phyloP scores from a whole-genome alignment of 2,797 vertebrate species.

The Holocentrus rufus region DNA sequence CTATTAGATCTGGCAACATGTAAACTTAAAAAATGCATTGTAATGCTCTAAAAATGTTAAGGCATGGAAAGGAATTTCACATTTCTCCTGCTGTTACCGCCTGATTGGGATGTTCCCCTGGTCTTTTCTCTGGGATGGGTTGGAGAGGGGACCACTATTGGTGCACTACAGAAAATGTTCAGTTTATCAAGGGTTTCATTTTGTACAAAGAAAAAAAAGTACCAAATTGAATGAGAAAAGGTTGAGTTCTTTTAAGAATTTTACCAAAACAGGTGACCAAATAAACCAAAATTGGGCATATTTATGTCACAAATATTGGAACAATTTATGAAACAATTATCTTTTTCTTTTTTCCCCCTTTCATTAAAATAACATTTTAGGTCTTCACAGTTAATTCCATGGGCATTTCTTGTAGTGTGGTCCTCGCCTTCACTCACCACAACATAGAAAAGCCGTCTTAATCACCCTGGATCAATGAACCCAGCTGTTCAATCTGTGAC shows the following conservation, averaged over 20 bases:
- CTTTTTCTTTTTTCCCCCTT: too few species aligned
- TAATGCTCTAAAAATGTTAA: too few species aligned
- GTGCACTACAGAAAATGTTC: conserved; percentile 14
- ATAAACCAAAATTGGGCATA: not conserved
- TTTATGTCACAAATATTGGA: too few species aligned
- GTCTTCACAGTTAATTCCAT: conserved; percentile 21
- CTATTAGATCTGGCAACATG: not conserved
- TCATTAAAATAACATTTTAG: not conserved
- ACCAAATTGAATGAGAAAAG: not conserved
- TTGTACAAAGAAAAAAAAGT: not conserved
- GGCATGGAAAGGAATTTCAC: not conserved
- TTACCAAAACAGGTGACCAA: not conserved
- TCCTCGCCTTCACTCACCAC: conserved; percentile 31
- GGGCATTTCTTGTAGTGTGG: conserved; percentile 32
- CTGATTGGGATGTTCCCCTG: conserved; percentile 6
- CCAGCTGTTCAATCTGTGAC: conserved; percentile 49
- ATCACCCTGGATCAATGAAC: conserved; percentile 34
- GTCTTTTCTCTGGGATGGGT: conserved; percentile 17
- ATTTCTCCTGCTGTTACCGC: not conserved
- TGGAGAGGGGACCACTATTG: conserved; percentile 18
- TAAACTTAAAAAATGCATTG: too few species aligned
- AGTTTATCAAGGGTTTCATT: conserved; percentile 24
- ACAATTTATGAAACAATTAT: too few species aligned
- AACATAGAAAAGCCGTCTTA: conserved; percentile 21
- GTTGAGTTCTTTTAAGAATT: conserved; percentile 27